phyloP scores from a whole-genome alignment of 2,888 invertebrate species.

The Eupithecia pulchellata region DNA sequence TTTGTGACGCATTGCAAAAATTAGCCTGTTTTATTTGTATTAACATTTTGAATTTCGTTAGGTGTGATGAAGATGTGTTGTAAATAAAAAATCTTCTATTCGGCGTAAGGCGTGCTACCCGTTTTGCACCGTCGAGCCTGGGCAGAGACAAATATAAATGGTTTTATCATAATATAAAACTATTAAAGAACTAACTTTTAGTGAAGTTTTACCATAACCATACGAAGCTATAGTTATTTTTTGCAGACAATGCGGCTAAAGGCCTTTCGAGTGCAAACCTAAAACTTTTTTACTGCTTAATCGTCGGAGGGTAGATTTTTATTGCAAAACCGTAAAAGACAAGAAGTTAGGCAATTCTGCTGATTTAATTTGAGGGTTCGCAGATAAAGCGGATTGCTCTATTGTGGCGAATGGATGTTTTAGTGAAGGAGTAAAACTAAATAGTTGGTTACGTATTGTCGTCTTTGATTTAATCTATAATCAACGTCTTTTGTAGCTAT shows the following conservation, averaged over 20 bases:
- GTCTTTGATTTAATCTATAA: not conserved
- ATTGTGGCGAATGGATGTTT: conserved; percentile 16
- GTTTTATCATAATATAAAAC: not conserved
- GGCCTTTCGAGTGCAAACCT: conserved; percentile 33
- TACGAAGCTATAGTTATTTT: not conserved
- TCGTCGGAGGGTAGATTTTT: conserved; percentile 43
- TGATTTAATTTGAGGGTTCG: conserved; percentile 57
- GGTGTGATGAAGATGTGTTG: too few species aligned
- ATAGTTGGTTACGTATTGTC: not conserved
- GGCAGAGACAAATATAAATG: too few species aligned
- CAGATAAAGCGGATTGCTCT: conserved; percentile 52
- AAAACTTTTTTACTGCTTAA: conserved; percentile 52
- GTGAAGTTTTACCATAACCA: not conserved
- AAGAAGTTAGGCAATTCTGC: conserved; percentile 47
- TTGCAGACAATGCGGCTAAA: conserved; percentile 1
- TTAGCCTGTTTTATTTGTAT: too few species aligned
- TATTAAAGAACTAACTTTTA: not conserved
- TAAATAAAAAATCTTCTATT: too few species aligned
- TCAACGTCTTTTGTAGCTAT: not conserved
- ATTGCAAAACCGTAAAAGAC: conserved; percentile 52
- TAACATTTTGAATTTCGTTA: too few species aligned
- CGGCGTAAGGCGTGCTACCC: too few species aligned
- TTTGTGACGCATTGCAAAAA: too few species aligned
- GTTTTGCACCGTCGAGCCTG: too few species aligned
- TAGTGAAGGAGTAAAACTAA: conserved; percentile 8